Percentiles rank a stretch among this genome's conserved stretches.
These are phyloP conservation scores for Agrypnus murinus DNA, from an alignment of 2,888 invertebrate genomes.

Conservation along the genomic window DNA sequence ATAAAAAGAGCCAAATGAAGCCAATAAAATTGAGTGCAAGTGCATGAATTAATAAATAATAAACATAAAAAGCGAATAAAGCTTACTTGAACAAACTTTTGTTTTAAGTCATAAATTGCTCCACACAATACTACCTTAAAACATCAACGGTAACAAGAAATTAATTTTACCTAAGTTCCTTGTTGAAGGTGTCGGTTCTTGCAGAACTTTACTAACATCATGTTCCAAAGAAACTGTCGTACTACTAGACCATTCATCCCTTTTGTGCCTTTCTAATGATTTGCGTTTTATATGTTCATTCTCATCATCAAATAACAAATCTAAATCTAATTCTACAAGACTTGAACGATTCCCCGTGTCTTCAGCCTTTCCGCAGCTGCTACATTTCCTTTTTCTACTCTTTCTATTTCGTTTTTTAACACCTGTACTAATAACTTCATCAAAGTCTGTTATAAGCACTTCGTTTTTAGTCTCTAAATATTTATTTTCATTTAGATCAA, in stretches of 20 bases:
- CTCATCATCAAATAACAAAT: conserved; percentile 77
- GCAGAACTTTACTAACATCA: conserved; percentile 74
- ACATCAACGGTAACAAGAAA: too few relatives aligned
- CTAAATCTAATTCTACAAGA: conserved; percentile 74
- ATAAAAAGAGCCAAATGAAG: too few relatives aligned
- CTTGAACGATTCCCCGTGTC: conserved; percentile 70
- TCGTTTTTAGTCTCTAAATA: conserved; percentile 65
- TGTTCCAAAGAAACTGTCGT: conserved; percentile 70
- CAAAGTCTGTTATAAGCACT: conserved; percentile 54
- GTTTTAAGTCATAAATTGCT: too few relatives aligned
- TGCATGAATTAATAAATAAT: too few relatives aligned
- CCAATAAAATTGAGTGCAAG: too few relatives aligned
- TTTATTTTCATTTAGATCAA: conserved; percentile 69
- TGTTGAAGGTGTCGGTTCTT: conserved; percentile 66
- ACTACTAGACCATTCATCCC: conserved; percentile 73
- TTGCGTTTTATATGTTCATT: conserved; percentile 55
- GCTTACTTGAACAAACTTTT: too few relatives aligned
- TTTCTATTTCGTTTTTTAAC: conserved; percentile 61
- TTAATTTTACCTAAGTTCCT: conserved; percentile 74
- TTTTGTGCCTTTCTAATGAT: conserved; percentile 69
- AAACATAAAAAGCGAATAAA: too few relatives aligned
- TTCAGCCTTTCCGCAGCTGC: conserved; percentile 55
- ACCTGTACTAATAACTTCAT: conserved; percentile 51
- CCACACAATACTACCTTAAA: too few relatives aligned
- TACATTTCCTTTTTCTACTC: conserved; percentile 61